A percentile compares a stretch with the other conserved stretches of the same genome.
These are phyloP conservation scores for Scaptomyza polygonia DNA, from an alignment of 2,888 invertebrate genomes.

Conservation along the genomic window DNA sequence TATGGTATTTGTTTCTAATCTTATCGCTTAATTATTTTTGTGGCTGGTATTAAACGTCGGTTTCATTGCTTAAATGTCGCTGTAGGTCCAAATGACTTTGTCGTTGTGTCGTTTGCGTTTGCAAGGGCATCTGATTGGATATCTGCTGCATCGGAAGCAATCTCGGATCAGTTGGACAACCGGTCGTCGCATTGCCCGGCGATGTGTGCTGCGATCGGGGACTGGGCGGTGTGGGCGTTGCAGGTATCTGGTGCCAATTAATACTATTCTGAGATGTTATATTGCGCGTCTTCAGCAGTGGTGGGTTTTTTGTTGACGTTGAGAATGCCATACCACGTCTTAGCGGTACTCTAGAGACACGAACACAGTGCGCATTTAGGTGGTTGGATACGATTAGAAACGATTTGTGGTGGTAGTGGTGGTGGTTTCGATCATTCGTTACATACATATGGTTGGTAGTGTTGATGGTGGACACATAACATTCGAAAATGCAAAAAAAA, in stretches of 20 bases:
- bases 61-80: slow-evolving; percentile 78
- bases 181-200: slow-evolving; percentile 29
- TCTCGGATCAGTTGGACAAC: slow-evolving; percentile 41
- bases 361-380: slow-evolving; percentile 53
- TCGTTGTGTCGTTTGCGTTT: slow-evolving; percentile 62
- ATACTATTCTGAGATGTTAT: slow-evolving; percentile 86
- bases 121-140: slow-evolving; percentile 60
- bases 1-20: slow-evolving; percentile 1
- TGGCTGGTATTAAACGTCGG: slow-evolving; percentile 80
- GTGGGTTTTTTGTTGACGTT: slow-evolving; percentile 91
- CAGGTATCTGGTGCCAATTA: slow-evolving; percentile 83
- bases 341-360: slow-evolving; percentile 86
- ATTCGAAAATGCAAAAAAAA: slow-evolving; percentile 34
- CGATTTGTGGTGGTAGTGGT: not conserved
- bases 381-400: slow-evolving; percentile 16
- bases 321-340: slow-evolving; percentile 89
- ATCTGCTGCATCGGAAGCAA: slow-evolving; percentile 52
- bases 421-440: slow-evolving; percentile 18
- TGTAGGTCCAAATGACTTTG: slow-evolving; percentile 54
- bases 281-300: slow-evolving; percentile 91
- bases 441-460: slow-evolving; percentile 22
- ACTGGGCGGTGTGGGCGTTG: slow-evolving; percentile 80
- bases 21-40: slow-evolving; percentile 4
- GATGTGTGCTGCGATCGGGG: slow-evolving; percentile 69
- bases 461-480: slow-evolving; percentile 17